phyloP scores from a whole-genome alignment of 2,888 invertebrate species.

The Ametastegia equiseti region DNA sequence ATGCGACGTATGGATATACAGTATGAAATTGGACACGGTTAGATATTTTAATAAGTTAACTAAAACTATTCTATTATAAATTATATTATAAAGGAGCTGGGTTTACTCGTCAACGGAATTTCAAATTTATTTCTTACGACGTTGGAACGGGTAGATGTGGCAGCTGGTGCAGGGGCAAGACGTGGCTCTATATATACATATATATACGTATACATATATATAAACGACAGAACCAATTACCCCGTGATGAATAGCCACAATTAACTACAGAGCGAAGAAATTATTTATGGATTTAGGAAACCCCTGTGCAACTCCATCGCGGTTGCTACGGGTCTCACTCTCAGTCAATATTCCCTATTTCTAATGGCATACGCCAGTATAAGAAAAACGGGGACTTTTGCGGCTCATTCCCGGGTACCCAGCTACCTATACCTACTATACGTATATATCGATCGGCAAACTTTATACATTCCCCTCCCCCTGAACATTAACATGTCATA shows the following conservation, averaged over 20 bases:
- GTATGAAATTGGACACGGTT: too few relatives aligned
- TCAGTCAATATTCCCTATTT: neutral
- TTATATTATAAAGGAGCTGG: too few relatives aligned
- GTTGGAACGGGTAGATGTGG: neutral
- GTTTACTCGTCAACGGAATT: neutral
- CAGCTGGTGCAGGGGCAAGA: neutral
- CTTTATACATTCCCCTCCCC: too few relatives aligned
- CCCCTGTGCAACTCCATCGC: neutral
- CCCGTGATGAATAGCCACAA: slow-evolving; percentile 19
- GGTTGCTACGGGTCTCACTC: neutral
- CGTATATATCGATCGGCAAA: too few relatives aligned
- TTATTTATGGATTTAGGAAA: slow-evolving; percentile 14
- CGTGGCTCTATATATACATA: neutral
- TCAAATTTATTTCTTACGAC: neutral
- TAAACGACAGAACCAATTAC: slow-evolving; percentile 24
- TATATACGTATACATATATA: neutral
- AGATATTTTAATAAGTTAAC: too few relatives aligned
- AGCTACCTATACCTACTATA: too few relatives aligned
- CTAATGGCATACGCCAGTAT: too few relatives aligned
- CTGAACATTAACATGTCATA: too few relatives aligned
- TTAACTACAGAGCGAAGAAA: slow-evolving; percentile 6
- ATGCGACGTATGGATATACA: neutral
- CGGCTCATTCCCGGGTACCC: too few relatives aligned
- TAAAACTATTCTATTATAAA: too few relatives aligned
- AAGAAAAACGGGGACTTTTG: too few relatives aligned